Base-by-base conservation (phyloP, 1,140 invertebrate genomes). In the Dendroctonus valens region DNA sequence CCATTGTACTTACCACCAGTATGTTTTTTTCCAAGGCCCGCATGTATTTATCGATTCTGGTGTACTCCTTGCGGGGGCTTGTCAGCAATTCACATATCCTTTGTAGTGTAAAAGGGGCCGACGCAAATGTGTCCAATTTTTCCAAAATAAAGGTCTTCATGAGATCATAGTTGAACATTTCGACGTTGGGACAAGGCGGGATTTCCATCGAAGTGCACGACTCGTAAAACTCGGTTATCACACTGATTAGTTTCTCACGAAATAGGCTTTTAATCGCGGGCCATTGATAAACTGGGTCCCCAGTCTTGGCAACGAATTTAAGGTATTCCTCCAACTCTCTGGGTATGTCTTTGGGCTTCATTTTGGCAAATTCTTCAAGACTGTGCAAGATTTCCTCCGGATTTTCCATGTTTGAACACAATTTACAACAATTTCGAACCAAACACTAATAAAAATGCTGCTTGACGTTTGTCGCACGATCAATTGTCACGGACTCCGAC, bases 101-200 rank as follows among this genome's bases (percentile, higher is more conserved):
- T 79, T 98, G 96, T 55, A 98, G 90, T 8, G 97, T 98, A 74
- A 99, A 99, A 0, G 96, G 97, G 3, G 95, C 94, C 59, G 93
- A 92, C 41, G 85, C 86, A 79, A 91, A 91, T 2, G 86, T 87
- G 70, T 97, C 93, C 0, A 97, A 78, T 39, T 90, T 85, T 73
- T 95, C 90, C 37, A 97, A 78, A 12, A 97, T 84, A 72, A 88
- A 89, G 54, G 86, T 87, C 75, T 93, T 93, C 88, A 96, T 92
- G 5, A 85, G 88, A 72, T 95, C 92, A 78, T 92, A 96, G 75
- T 93, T 92, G 70, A 96, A 96, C 9, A 90, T 85, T 73, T 96
- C 93, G 37, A 96, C 91, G 77, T 97, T 97, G 0, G 92, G 93
- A 73, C 89, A 92, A 11, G 88, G 85, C 11, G 91, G 86, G 39